Evolutionary conservation across 2,888 invertebrate genomes (phyloP).

Genomic region (Smittia aterrima): DNA sequence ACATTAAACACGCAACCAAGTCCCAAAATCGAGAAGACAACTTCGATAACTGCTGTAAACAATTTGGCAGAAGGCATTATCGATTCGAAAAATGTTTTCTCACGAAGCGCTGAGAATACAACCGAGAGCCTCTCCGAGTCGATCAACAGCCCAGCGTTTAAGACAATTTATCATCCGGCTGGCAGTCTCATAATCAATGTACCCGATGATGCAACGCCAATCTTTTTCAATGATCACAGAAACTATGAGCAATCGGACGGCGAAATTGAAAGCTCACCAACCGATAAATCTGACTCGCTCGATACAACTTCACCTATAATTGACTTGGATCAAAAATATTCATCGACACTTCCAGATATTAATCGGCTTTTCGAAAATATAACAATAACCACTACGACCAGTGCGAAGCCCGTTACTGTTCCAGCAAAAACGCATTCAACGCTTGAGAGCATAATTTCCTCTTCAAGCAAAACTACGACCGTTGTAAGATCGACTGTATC

Average conservation of each 20-base stretch:
- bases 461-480: background rate
- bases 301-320: background rate
- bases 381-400: constrained; percentile 30
- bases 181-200: constrained; percentile 22
- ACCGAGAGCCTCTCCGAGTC: background rate
- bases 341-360: background rate
- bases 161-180: constrained; percentile 8
- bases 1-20: background rate
- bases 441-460: constrained; percentile 1
- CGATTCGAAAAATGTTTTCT: constrained; percentile 1
- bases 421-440: background rate
- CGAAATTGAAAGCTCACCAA: background rate
- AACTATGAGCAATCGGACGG: constrained; percentile 2
- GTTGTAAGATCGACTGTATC: background rate
- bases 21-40: background rate
- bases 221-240: constrained; percentile 9
- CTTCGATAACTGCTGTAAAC: constrained; percentile 6
- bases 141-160: background rate
- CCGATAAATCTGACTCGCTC: background rate
- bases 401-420: background rate
- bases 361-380: constrained; percentile 5
- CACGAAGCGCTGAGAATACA: background rate
- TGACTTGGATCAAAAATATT: background rate
- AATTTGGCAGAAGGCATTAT: background rate
- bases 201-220: constrained; percentile 19